Base-by-base conservation (phyloP, 2,888 invertebrate genomes). In the Bhutanitis thaidina region DNA sequence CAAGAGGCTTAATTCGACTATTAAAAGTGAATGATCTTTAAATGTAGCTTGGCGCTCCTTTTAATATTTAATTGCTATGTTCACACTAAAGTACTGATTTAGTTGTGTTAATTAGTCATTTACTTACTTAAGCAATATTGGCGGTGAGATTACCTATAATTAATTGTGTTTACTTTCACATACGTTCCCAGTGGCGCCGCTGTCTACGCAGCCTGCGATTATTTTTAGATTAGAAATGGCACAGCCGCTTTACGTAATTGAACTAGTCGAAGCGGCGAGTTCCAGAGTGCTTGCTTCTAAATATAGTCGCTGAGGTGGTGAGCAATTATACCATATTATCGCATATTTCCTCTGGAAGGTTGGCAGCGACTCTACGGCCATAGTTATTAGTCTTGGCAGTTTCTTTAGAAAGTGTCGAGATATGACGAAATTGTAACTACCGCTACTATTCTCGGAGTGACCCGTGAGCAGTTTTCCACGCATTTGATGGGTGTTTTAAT, bases 201-300 rank as follows among this genome's bases (percentile, higher is more conserved):
- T 74, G 81, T 75, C 83, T 78, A 74, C 67, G 75, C 72, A 85
- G 85, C 86, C 89, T 86, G 79, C 87, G 89, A 89, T 89, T 89
- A 89, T 89, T 89, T 89, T 89, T 89, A 88, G 89, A 89, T 89
- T 89, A 89, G 89, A 89, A 89, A 89, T 88, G 88, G 87, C 88
- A 83, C 83, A 87, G 86, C 88, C 78, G 85, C 87, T 88, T 88
- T 89, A 89, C 85, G 89, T 88, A 89, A 88, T 89, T 89, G 80
- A 85, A 80, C 84, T 69, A 77, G 88, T 80, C 84, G 81, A 80
- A 86, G 80, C 77, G 75, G 84, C 82, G 72, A 78, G 86, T 80
- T 87, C 85, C 84, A 83, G 84, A 85, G 80, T 71, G 71, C 78
- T 79, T 75, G 80, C 77, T 71, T 83, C 89, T 89, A 89, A 87